These are phyloP conservation scores for Hydropotes inermis DNA, from an alignment of 2,113 vertebrate species.

Conservation along the genomic window DNA sequence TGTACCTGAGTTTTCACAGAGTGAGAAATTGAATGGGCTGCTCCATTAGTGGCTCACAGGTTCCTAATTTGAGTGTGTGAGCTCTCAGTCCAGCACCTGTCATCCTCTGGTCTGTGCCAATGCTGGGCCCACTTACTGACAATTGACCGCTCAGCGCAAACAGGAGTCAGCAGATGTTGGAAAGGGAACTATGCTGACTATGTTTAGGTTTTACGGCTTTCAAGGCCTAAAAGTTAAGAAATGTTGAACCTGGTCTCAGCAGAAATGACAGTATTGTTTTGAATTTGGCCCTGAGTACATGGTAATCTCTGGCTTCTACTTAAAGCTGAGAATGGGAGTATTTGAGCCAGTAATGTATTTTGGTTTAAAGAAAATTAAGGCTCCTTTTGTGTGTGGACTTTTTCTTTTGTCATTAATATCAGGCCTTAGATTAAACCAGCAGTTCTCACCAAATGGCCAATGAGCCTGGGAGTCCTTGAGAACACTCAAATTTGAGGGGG, in stretches of 20 bases:
- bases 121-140: background rate
- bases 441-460: conserved; percentile 19
- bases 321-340: background rate
- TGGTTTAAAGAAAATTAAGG: background rate
- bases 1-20: background rate
- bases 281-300: background rate
- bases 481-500: background rate
- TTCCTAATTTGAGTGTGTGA: background rate
- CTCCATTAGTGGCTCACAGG: background rate
- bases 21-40: background rate
- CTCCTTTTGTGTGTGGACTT: background rate
- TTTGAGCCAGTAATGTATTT: background rate
- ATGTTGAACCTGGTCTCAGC: background rate
- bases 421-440: conserved; percentile 29
- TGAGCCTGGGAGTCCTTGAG: background rate
- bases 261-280: conserved; percentile 23
- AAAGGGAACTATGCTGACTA: background rate
- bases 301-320: background rate
- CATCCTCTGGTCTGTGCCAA: background rate
- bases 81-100: background rate
- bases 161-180: background rate
- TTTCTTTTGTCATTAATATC: background rate
- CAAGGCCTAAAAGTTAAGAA: background rate
- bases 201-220: background rate
- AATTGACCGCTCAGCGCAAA: background rate